phyloP scores from a whole-genome alignment of 2,888 invertebrate species.

The Lagria hirta region DNA sequence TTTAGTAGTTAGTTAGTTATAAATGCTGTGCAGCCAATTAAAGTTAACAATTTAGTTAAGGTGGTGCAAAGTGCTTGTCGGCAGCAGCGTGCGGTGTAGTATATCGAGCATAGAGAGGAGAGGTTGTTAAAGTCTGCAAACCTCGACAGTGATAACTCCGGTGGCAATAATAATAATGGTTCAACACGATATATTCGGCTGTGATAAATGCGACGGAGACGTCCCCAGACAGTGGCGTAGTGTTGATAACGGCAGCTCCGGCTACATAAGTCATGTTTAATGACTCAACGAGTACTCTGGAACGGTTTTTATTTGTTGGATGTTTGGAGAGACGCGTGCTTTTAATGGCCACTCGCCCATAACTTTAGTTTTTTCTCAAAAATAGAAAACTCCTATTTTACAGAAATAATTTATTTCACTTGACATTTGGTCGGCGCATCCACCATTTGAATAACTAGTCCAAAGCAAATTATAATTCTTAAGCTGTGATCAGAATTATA shows the following conservation, averaged over 20 bases:
- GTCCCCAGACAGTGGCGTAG: slow-evolving; percentile 28
- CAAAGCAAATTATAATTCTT: too few species aligned
- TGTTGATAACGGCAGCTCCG: slow-evolving; percentile 38
- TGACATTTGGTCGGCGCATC: too few species aligned
- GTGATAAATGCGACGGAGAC: slow-evolving; percentile 28
- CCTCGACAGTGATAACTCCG: slow-evolving; percentile 26
- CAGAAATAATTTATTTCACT: too few species aligned
- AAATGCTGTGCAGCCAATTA: slow-evolving; percentile 15
- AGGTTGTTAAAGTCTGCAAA: slow-evolving; percentile 20
- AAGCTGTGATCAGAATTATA: too few species aligned
- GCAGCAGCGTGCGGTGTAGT: slow-evolving; percentile 14
- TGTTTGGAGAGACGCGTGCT: slow-evolving; percentile 30
- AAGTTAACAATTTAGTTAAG: too few species aligned
- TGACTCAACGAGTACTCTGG: slow-evolving; percentile 32
- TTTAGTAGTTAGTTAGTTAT: too few species aligned
- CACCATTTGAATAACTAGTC: too few species aligned
- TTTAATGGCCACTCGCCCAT: slow-evolving; percentile 32
- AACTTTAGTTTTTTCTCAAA: slow-evolving; percentile 17
- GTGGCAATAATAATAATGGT: slow-evolving; percentile 30
- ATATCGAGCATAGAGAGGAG: slow-evolving; percentile 4
- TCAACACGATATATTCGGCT: slow-evolving; percentile 25
- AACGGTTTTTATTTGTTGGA: slow-evolving; percentile 32
- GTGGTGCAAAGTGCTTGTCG: slow-evolving; percentile 12
- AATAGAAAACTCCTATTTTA: too few species aligned
- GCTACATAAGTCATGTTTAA: slow-evolving; percentile 41